phyloP scores from a whole-genome alignment of 1,140 invertebrate species.

The Hylaeus anthracinus region DNA sequence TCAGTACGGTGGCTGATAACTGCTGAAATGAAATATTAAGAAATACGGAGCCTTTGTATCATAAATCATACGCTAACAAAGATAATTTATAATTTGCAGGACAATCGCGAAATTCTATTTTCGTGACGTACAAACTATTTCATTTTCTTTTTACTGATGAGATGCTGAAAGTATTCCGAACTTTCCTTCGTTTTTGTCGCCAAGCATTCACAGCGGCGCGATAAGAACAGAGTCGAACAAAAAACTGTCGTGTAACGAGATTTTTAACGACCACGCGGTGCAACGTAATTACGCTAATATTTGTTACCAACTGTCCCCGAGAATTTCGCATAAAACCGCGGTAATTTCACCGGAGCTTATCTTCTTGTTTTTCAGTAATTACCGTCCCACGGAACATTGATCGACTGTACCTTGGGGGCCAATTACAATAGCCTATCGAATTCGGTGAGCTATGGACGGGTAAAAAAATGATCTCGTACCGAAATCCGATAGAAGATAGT shows the following conservation, averaged over 20 bases:
- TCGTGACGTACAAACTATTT: too few species aligned
- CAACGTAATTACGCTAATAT: not conserved
- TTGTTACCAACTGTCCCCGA: not conserved
- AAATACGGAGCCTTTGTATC: too few species aligned
- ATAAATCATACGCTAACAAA: too few species aligned
- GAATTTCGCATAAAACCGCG: not conserved
- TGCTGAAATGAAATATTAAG: too few species aligned
- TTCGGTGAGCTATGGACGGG: not conserved
- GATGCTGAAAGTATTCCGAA: too few species aligned
- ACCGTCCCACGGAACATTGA: not conserved
- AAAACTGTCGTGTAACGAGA: not conserved
- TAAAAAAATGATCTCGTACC: not conserved
- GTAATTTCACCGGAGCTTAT: constrained; percentile 13
- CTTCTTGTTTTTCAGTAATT: constrained; percentile 7
- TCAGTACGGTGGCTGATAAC: too few species aligned
- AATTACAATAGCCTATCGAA: constrained; percentile 7
- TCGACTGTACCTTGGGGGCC: constrained; percentile 4
- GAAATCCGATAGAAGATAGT: constrained; percentile 3
- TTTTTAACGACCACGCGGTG: not conserved
- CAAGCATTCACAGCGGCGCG: not conserved
- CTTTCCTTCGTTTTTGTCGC: not conserved
- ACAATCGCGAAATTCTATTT: too few species aligned
- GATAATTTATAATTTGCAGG: too few species aligned
- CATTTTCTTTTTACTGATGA: too few species aligned
- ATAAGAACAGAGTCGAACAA: not conserved